Conservation (phyloP, 2,797 vertebrate species). For the Gambelia wislizenii region DNA sequence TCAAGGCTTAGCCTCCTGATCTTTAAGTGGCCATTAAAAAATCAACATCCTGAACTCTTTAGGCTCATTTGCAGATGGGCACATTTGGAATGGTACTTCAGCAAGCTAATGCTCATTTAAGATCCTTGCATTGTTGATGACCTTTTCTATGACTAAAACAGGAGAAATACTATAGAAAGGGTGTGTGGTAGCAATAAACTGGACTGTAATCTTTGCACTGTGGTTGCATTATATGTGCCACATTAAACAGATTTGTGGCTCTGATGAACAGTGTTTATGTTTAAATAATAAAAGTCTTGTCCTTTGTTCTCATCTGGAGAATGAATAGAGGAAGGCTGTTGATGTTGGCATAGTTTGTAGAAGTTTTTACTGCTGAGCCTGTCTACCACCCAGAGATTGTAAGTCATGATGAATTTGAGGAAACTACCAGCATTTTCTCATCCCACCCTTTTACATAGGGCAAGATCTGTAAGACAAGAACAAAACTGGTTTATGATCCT, state of each 20-base stretch:
- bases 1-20: slow-evolving; percentile 32
- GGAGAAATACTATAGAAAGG: slow-evolving; percentile 25
- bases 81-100: slow-evolving; percentile 47
- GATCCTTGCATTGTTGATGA: slow-evolving; percentile 34
- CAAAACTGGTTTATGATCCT: not conserved
- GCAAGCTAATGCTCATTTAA: slow-evolving; percentile 52
- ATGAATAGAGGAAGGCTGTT: slow-evolving; percentile 59
- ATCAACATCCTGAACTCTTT: slow-evolving; percentile 42
- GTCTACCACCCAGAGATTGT: slow-evolving; percentile 63
- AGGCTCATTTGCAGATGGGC: slow-evolving; percentile 47
- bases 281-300: slow-evolving; percentile 8
- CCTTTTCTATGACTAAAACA: slow-evolving; percentile 20
- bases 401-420: slow-evolving; percentile 48
- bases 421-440: slow-evolving; percentile 57
- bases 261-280: slow-evolving; percentile 25
- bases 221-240: not conserved
- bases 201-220: not conserved
- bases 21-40: slow-evolving; percentile 42
- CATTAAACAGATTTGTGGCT: slow-evolving; percentile 12
- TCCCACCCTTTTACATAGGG: slow-evolving; percentile 49
- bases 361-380: slow-evolving; percentile 26
- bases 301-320: slow-evolving; percentile 27
- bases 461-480: not conserved
- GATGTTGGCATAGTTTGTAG: slow-evolving; percentile 56
- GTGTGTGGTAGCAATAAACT: not conserved